These are phyloP conservation scores for Coronaproctus castanopsis DNA, from an alignment of 2,888 invertebrate species.

Conservation along the genomic window DNA sequence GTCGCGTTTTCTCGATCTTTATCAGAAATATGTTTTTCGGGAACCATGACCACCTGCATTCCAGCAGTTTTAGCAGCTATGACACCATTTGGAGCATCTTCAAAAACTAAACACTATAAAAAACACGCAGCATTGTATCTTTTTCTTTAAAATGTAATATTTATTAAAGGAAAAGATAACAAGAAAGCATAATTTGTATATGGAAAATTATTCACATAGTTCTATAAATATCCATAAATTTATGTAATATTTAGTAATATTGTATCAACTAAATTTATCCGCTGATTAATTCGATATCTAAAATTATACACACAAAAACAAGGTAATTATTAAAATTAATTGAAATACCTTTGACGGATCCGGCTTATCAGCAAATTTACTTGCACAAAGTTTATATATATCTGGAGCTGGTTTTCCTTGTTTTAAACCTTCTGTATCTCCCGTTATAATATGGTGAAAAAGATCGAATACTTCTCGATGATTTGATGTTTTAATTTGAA, in stretches of 20 bases:
- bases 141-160: background rate
- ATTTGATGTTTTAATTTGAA: slow-evolving; percentile 42
- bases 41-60: slow-evolving; percentile 74
- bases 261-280: too few species aligned
- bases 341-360: slow-evolving; percentile 33
- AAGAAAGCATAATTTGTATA: background rate
- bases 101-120: slow-evolving; percentile 60
- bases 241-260: too few species aligned
- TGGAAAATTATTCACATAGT: slow-evolving; percentile 1
- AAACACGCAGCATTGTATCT: too few species aligned
- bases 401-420: slow-evolving; percentile 77
- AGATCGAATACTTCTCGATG: slow-evolving; percentile 43
- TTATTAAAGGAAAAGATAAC: background rate
- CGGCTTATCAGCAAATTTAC: slow-evolving; percentile 47
- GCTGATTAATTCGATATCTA: too few species aligned
- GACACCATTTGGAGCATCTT: slow-evolving; percentile 82
- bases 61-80: slow-evolving; percentile 53
- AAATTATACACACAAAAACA: too few species aligned
- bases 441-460: slow-evolving; percentile 62
- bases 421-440: slow-evolving; percentile 65
- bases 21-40: slow-evolving; percentile 35
- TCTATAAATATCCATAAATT: background rate
- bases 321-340: too few species aligned
- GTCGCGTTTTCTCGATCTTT: slow-evolving; percentile 39
- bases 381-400: slow-evolving; percentile 57